Conservation (phyloP, 35 echinoderm and acorn worm genomes). For the Stichopus chloronotus region DNA sequence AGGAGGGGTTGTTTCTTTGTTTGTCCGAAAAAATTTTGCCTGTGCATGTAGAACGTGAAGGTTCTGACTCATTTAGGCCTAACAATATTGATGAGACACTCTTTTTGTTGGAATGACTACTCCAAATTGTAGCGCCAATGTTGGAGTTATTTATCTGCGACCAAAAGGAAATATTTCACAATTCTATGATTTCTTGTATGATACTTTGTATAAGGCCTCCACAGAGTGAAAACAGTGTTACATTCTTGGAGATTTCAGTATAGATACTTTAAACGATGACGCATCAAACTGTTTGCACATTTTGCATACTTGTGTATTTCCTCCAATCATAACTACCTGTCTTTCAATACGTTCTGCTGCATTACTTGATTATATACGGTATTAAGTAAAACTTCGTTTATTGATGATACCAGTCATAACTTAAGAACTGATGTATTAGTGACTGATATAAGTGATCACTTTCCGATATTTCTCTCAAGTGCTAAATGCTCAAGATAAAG, state of each 20-base stretch:
- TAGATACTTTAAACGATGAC: neutral
- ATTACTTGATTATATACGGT: neutral
- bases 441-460: constrained; percentile 2
- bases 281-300: neutral
- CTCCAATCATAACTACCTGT: neutral
- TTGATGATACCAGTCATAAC: neutral
- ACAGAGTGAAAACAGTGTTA: neutral
- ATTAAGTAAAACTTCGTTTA: neutral
- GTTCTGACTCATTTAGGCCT: neutral
- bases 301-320: neutral
- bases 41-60: neutral
- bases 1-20: neutral
- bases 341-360: neutral
- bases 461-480: neutral
- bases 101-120: neutral
- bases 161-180: neutral
- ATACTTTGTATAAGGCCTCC: neutral
- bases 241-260: neutral
- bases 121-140: neutral
- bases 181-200: neutral
- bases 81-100: neutral
- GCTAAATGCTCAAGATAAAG: neutral
- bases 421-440: neutral
- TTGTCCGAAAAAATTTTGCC: neutral
- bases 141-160: neutral